These are phyloP conservation scores for Setophaga petechia DNA, from an alignment of 2,113 vertebrate genomes.

Conservation along the genomic window DNA sequence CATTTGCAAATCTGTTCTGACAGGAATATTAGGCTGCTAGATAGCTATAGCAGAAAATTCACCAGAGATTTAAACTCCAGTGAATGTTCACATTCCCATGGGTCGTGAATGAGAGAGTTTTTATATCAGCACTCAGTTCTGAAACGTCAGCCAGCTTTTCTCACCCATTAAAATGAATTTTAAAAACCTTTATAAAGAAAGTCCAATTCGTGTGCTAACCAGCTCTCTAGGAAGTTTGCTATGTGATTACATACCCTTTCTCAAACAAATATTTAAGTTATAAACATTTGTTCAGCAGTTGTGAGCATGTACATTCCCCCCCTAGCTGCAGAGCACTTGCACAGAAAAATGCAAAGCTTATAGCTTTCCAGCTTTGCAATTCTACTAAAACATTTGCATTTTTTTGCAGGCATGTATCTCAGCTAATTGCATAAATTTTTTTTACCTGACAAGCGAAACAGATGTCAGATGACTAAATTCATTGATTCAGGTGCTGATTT, in stretches of 20 bases:
- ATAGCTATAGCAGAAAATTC: constrained; percentile 13
- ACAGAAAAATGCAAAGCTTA: neutral
- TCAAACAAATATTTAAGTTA: neutral
- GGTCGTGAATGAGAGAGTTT: neutral
- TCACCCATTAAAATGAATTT: constrained; percentile 15
- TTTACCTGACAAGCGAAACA: neutral
- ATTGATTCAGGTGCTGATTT: constrained; percentile 12
- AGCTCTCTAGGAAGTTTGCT: neutral
- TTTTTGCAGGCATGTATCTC: neutral
- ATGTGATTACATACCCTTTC: neutral
- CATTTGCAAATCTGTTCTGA: constrained; percentile 56
- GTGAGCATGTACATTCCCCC: neutral
- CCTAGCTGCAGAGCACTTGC: neutral
- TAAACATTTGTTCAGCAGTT: neutral
- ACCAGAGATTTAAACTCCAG: constrained; percentile 42
- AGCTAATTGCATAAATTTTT: neutral
- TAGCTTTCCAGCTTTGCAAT: neutral
- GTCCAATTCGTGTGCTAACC: neutral
- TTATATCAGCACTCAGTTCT: neutral
- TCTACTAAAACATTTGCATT: neutral
- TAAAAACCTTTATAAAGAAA: neutral
- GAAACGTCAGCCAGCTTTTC: neutral
- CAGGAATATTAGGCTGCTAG: constrained; percentile 24
- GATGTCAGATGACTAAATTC: neutral
- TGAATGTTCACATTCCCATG: constrained; percentile 9